A percentile compares a stretch with the other conserved stretches of the same genome.
Conservation (phyloP, 2,797 vertebrate genomes). For the Carduelis carduelis region DNA sequence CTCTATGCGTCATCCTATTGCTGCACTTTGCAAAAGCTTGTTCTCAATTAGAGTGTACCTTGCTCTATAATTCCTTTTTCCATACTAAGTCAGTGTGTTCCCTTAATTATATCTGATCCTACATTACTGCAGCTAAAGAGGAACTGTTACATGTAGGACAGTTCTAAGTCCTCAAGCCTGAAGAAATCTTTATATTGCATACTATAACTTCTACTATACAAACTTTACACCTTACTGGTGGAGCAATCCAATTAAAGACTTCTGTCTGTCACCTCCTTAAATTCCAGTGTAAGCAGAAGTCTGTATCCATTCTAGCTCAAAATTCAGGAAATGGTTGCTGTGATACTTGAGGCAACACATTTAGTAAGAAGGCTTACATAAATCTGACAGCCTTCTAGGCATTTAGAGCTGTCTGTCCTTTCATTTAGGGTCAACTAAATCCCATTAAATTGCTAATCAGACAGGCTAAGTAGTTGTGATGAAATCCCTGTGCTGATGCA, state of each 20-base stretch:
- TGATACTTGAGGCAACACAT: neutral
- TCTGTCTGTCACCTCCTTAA: neutral
- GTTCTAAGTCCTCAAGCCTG: neutral
- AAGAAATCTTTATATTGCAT: neutral
- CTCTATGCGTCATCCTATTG: neutral
- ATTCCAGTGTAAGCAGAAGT: neutral
- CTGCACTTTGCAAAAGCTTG: neutral
- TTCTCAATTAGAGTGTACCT: neutral
- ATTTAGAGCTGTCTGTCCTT: neutral
- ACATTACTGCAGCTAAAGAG: neutral
- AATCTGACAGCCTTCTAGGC: neutral
- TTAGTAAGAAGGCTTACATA: neutral
- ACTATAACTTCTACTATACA: neutral
- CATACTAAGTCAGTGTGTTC: neutral
- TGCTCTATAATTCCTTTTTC: neutral
- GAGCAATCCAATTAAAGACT: neutral
- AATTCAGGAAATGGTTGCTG: neutral
- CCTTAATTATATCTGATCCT: neutral
- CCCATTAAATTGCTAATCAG: neutral
- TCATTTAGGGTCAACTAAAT: constrained; percentile 8
- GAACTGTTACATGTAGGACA: neutral
- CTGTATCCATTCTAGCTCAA: neutral
- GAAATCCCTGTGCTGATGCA: neutral
- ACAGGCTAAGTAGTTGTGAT: neutral
- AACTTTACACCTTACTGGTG: neutral